Evolutionary conservation across 2,797 vertebrate species (phyloP), one percentile per base, ranked within the genome.

Genomic region (Coreius guichenoti): DNA sequence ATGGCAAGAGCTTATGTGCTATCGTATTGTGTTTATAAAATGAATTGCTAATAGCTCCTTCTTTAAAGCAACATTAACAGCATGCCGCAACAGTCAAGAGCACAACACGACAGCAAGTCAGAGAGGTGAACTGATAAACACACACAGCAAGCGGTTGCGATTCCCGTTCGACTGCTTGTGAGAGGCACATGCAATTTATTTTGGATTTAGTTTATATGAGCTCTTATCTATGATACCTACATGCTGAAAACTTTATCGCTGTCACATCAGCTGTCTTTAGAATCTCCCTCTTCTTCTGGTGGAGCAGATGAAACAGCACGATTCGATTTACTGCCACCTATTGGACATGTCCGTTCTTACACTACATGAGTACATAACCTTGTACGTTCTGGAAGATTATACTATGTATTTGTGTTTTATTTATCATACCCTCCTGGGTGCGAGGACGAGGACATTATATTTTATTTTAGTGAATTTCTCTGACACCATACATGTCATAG

Each of bases 281-380:
- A 77, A 61, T 70, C 39, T 65, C 31, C 29, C 11, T 80, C 83
- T 85, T 85, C 83, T 80, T 73, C 77, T 74, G n/a, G 19, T 61
- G 16, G 14, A 49, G 36, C 1, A 58, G 19, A 47, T 14, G 4
- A 4, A 72, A 45, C 21, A 12, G 49, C 29, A 5, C 26, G 0
- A 85, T 29, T 29, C 21, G 14, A 3, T 13, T 4, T 65, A 85
- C 77, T 65, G 83, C 77, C 83, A 13, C 54, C 77, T 80, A 51
- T 1, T 2, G 83, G 39, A 23, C 51, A 26, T 1, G 1, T 29
- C 5, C 61, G 23, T 3, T 19, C 23, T 33, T n/a, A 26, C 23
- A 33, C 2, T 45, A 1, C 7, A 26, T 1, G 3, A 7, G 31
- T 17, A 19, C 76, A 26, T 3, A 4, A 17, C 2, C 26, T 8